Conservation (phyloP, 2,113 vertebrate genomes). For the Aspidoscelis tigris region DNA sequence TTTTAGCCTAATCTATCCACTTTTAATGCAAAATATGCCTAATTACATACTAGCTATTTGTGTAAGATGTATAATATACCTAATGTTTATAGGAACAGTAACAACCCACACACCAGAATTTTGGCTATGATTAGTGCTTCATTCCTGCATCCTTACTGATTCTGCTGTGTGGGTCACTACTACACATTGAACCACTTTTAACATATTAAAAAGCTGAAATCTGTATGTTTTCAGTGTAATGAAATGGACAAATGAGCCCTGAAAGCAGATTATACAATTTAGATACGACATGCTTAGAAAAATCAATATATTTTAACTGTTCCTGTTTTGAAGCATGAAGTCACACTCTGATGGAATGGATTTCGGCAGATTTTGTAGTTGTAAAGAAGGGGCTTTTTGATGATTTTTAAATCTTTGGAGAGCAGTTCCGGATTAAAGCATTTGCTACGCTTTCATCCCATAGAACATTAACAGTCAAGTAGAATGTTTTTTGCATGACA, state of each 20-base stretch:
- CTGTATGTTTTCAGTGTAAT: constrained; percentile 20
- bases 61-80: background rate
- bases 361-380: constrained; percentile 26
- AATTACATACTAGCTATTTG: background rate
- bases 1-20: background rate
- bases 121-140: background rate
- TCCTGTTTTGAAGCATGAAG: constrained; percentile 24
- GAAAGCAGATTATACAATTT: constrained; percentile 14
- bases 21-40: background rate
- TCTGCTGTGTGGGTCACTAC: too few species aligned
- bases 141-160: too few species aligned
- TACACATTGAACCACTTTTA: background rate
- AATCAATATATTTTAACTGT: constrained; percentile 5
- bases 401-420: constrained; percentile 28
- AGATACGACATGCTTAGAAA: constrained; percentile 1
- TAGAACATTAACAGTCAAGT: background rate
- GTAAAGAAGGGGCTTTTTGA: background rate
- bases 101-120: too few species aligned
- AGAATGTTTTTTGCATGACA: constrained; percentile 19
- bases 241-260: constrained; percentile 33
- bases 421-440: constrained; percentile 33
- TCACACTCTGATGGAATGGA: constrained; percentile 4
- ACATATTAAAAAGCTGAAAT: background rate
- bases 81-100: background rate
- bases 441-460: constrained; percentile 20